Conservation (phyloP, 2,797 vertebrate genomes). For the Dipus sagitta region DNA sequence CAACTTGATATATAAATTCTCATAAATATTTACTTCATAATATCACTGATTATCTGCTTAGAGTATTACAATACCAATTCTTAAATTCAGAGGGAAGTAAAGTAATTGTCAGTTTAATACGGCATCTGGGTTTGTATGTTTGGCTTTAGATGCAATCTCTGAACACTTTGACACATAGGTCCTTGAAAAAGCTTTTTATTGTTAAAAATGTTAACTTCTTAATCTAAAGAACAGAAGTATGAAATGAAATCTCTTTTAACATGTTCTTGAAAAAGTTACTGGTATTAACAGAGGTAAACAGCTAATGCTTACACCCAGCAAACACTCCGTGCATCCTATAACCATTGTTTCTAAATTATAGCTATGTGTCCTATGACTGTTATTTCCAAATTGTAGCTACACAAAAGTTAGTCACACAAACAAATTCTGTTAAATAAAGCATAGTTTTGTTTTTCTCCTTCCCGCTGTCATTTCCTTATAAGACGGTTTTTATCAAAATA, state of each 20-base stretch:
- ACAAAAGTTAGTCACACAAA: not conserved
- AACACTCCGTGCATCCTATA: not conserved
- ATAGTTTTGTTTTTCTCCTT: not conserved
- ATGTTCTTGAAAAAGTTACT: not conserved
- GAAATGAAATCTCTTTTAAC: not conserved
- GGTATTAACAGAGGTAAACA: not conserved
- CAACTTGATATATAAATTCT: not conserved
- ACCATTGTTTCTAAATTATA: not conserved
- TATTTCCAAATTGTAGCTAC: not conserved
- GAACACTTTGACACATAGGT: not conserved
- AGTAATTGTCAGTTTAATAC: not conserved
- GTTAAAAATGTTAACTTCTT: slow-evolving; percentile 16
- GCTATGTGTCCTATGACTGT: not conserved
- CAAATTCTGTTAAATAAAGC: not conserved
- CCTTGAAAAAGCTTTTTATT: not conserved
- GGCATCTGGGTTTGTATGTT: not conserved
- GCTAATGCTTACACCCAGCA: not conserved
- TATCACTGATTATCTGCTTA: not conserved
- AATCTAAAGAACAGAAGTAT: not conserved
- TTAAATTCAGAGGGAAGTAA: not conserved
- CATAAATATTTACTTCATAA: slow-evolving; percentile 10
- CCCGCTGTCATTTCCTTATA: not conserved
- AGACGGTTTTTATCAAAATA: not conserved
- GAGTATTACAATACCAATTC: slow-evolving; percentile 6
- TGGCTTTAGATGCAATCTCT: not conserved